phyloP scores from a whole-genome alignment of 2,888 invertebrate species.

The Plebejus anna region DNA sequence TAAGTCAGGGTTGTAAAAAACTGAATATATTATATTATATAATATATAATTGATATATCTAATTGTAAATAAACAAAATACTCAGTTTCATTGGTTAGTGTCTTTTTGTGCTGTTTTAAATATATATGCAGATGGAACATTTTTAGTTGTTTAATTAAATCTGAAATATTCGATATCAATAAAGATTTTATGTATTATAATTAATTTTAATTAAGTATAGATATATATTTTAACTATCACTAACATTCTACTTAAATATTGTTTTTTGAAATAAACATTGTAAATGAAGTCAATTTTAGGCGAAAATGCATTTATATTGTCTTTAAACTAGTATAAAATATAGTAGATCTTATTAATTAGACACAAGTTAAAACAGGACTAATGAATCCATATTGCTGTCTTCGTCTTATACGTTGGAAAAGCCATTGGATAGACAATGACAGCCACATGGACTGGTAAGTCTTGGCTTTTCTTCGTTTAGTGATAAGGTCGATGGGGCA shows the following conservation, averaged over 20 bases:
- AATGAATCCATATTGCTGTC: not conserved
- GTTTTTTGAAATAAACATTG: not conserved
- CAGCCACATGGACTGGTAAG: too few species aligned
- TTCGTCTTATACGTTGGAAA: too few species aligned
- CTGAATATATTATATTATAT: not conserved
- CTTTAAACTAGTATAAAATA: not conserved
- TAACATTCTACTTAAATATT: not conserved
- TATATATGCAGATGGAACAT: not conserved
- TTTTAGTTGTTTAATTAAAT: not conserved
- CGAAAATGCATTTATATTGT: constrained; percentile 21
- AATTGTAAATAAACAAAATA: constrained; percentile 1
- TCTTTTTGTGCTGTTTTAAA: not conserved
- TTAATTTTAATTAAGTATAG: not conserved
- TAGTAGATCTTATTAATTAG: not conserved
- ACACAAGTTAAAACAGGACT: not conserved
- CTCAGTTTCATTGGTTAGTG: not conserved
- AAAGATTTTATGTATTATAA: not conserved
- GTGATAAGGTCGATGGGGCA: not conserved
- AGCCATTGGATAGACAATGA: too few species aligned
- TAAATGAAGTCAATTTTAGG: not conserved
- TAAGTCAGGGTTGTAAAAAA: not conserved
- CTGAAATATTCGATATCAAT: not conserved
- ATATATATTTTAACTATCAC: not conserved
- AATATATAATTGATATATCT: not conserved
- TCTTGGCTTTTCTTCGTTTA: not conserved